Percentiles rank a stretch among this genome's conserved stretches.
Evolutionary conservation across 2,797 vertebrate species (phyloP).

Genomic region (Rhinogobio ventralis): DNA sequence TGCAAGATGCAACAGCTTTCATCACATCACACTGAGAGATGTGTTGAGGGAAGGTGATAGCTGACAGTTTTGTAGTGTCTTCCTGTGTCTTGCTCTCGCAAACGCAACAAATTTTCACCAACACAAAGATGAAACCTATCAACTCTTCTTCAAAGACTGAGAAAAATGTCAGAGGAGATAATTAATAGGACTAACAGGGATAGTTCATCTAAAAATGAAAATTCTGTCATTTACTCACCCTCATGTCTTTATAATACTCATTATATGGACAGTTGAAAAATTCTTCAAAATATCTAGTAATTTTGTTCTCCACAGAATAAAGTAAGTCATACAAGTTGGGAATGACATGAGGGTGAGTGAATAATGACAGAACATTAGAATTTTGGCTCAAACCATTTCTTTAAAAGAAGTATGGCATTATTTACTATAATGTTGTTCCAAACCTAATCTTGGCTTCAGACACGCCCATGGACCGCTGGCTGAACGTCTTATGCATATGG

Average conservation of each 20-base stretch:
- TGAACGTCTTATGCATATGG: no score
- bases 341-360: neutral
- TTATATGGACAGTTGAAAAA: neutral
- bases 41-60: conserved; percentile 31
- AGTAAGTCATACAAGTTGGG: neutral
- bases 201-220: neutral
- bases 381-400: neutral
- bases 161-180: conserved; percentile 14
- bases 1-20: conserved; percentile 37
- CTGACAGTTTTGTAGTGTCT: conserved; percentile 37
- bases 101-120: conserved; percentile 25
- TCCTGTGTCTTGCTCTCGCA: neutral
- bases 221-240: neutral
- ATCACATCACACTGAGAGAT: conserved; percentile 18
- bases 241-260: neutral
- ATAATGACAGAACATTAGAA: neutral
- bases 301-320: neutral
- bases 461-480: no score
- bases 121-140: conserved; percentile 9
- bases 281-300: no score
- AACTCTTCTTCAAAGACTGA: conserved; percentile 10
- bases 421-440: no score
- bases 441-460: no score
- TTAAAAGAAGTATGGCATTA: neutral
- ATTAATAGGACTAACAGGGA: neutral